Percentiles rank a stretch among this genome's conserved stretches.
These are phyloP conservation scores for Pedicia rivosa DNA, from an alignment of 2,888 invertebrate species.

Conservation along the genomic window DNA sequence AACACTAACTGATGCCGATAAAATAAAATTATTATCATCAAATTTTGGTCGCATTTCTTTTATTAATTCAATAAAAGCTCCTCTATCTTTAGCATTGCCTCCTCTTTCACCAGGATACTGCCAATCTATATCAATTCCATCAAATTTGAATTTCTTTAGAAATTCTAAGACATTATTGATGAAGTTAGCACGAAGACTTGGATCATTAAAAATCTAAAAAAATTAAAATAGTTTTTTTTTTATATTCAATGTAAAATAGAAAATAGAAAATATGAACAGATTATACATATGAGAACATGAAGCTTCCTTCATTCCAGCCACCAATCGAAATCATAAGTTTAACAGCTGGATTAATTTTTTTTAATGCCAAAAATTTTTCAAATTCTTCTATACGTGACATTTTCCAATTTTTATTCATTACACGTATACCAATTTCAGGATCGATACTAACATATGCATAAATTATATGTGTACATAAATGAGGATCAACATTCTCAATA, in stretches of 20 bases:
- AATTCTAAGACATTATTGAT: slow-evolving; percentile 35
- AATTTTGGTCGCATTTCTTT: slow-evolving; percentile 25
- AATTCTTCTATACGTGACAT: too few relatives aligned
- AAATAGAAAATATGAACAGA: too few relatives aligned
- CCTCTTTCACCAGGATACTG: slow-evolving; percentile 70
- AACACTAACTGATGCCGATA: slow-evolving; percentile 37
- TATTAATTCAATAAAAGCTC: slow-evolving; percentile 20
- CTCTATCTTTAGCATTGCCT: slow-evolving; percentile 61
- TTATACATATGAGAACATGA: slow-evolving; percentile 27
- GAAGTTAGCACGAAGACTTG: not conserved
- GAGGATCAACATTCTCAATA: slow-evolving; percentile 46
- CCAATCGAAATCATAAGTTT: slow-evolving; percentile 37
- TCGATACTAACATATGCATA: slow-evolving; percentile 62
- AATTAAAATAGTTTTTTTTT: too few relatives aligned
- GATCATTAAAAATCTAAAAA: too few relatives aligned
- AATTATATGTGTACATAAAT: slow-evolving; percentile 56
- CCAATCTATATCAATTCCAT: slow-evolving; percentile 68
- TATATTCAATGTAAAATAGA: too few relatives aligned
- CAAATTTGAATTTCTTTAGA: slow-evolving; percentile 51
- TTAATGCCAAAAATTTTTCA: slow-evolving; percentile 28
- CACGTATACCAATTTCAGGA: slow-evolving; percentile 32
- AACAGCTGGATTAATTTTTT: slow-evolving; percentile 24
- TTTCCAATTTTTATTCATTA: too few relatives aligned
- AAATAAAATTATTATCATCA: slow-evolving; percentile 25
- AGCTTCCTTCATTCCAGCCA: slow-evolving; percentile 40